phyloP scores from a whole-genome alignment of 1,140 invertebrate species.

The Panagrolaimus sp. region DNA sequence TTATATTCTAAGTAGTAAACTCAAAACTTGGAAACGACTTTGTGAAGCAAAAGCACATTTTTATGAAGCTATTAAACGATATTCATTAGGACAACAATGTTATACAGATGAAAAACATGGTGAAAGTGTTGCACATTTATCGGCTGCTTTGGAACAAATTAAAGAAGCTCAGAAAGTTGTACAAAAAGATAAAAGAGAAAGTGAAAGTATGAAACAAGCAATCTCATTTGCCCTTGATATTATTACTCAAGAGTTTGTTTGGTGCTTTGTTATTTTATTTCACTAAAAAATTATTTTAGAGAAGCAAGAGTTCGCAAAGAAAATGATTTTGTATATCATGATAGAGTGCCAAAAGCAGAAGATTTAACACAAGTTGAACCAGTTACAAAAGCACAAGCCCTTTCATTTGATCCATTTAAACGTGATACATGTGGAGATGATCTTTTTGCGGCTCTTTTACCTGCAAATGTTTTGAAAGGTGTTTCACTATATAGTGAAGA shows the following conservation, averaged over 20 bases:
- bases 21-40: constrained; percentile 23
- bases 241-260: constrained; percentile 70
- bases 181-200: constrained; percentile 66
- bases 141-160: constrained; percentile 74
- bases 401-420: constrained; percentile 81
- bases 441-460: constrained; percentile 82
- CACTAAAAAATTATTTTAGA: no score
- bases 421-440: constrained; percentile 82
- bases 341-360: constrained; percentile 78
- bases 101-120: constrained; percentile 77
- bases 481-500: constrained; percentile 90
- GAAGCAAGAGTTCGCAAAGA: constrained; percentile 88
- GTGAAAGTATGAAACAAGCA: constrained; percentile 62
- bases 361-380: constrained; percentile 78
- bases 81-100: constrained; percentile 79
- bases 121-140: constrained; percentile 65
- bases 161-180: constrained; percentile 72
- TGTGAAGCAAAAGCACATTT: constrained; percentile 59
- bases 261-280: background rate
- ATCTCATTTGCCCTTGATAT: constrained; percentile 79
- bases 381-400: constrained; percentile 82
- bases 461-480: constrained; percentile 88
- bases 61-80: constrained; percentile 65
- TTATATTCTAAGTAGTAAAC: constrained; percentile 66
- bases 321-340: constrained; percentile 97